Evolutionary conservation across 1,140 invertebrate genomes (phyloP).

Genomic region (Stenopsyche tienmushanensis): DNA sequence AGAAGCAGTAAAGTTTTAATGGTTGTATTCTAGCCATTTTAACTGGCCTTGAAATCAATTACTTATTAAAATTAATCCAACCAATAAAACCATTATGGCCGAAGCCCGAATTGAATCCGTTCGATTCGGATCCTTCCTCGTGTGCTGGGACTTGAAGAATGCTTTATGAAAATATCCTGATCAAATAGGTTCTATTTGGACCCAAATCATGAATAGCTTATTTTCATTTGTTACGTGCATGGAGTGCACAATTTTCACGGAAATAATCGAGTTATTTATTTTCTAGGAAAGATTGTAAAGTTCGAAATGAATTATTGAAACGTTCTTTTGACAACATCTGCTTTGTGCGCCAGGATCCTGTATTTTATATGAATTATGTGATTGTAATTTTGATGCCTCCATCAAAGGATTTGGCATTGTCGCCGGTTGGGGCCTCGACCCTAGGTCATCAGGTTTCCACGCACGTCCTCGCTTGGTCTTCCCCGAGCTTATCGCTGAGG

Average conservation of each 20-base stretch:
- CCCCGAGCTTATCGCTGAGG: slow-evolving; percentile 23
- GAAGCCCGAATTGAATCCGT: no score
- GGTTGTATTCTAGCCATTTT: no score
- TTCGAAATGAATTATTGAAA: slow-evolving; percentile 29
- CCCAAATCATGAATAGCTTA: neutral
- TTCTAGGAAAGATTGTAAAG: neutral
- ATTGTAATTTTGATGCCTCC: slow-evolving; percentile 33
- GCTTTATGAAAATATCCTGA: no score
- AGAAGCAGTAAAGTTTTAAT: no score
- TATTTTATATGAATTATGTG: slow-evolving; percentile 27
- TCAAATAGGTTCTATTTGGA: no score
- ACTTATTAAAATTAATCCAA: no score
- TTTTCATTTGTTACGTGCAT: neutral
- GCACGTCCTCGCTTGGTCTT: slow-evolving; percentile 35
- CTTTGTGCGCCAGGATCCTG: slow-evolving; percentile 7
- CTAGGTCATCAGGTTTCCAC: slow-evolving; percentile 29
- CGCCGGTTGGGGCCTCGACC: neutral
- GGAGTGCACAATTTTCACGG: neutral
- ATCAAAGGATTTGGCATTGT: slow-evolving; percentile 34
- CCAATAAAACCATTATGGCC: no score
- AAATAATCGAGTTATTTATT: neutral
- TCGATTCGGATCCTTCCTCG: no score
- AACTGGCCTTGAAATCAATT: no score
- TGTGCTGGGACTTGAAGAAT: no score
- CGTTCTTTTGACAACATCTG: neutral